Conservation (phyloP, 2,888 invertebrate genomes). For the Eupeodes luniger region DNA sequence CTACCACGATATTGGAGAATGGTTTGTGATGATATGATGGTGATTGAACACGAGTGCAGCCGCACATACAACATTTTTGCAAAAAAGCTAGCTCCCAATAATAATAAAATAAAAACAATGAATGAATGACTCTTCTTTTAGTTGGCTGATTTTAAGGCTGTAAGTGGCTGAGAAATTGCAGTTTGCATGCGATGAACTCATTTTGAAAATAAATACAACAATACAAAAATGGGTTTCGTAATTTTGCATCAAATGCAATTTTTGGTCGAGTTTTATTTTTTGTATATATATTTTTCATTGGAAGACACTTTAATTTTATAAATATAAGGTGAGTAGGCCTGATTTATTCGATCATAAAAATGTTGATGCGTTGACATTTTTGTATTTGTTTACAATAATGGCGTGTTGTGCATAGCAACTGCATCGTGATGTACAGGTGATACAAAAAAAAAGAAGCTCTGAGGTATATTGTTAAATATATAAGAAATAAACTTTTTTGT, state of each 20-base stretch:
- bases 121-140: slow-evolving; percentile 50
- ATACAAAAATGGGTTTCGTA: background rate
- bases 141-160: slow-evolving; percentile 35
- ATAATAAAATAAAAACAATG: background rate
- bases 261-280: background rate
- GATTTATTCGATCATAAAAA: slow-evolving; percentile 18
- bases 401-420: background rate
- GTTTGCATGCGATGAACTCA: slow-evolving; percentile 47
- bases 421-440: background rate
- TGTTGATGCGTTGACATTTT: background rate
- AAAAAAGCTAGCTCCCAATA: background rate
- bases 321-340: background rate
- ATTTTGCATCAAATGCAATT: slow-evolving; percentile 24
- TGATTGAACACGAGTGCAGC: slow-evolving; percentile 55
- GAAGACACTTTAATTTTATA: background rate
- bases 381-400: slow-evolving; percentile 4
- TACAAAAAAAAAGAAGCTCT: background rate
- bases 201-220: background rate
- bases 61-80: no score
- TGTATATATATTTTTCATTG: background rate
- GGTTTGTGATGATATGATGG: slow-evolving; percentile 18
- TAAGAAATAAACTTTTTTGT: background rate
- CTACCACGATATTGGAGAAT: slow-evolving; percentile 38
- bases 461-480: background rate
- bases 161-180: slow-evolving; percentile 52